A percentile compares a stretch with the other conserved stretches of the same genome.
Conservation (phyloP, 2,797 vertebrate species). For the Parauchenoglanis ngamensis region DNA sequence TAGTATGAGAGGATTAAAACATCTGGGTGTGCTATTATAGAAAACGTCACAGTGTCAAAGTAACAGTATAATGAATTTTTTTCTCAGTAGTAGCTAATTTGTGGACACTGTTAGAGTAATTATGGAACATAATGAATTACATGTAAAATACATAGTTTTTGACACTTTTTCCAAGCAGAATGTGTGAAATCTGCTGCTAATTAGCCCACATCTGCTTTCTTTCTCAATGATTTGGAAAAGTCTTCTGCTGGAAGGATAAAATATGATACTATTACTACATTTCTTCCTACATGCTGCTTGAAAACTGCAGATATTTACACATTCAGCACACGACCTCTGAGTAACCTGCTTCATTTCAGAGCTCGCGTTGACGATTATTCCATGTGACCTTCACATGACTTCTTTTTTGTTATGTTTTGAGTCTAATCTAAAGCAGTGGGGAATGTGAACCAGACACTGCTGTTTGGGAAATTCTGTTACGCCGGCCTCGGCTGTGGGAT, state of each 20-base stretch:
- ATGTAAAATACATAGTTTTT: background rate
- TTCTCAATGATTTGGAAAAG: background rate
- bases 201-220: constrained; percentile 5
- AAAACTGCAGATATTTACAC: background rate
- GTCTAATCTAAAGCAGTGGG: background rate
- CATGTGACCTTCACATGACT: background rate
- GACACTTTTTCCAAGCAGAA: background rate
- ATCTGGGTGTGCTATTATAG: background rate
- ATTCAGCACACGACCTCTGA: background rate
- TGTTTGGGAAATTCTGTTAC: background rate
- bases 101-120: background rate
- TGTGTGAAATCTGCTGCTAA: background rate
- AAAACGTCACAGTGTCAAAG: background rate
- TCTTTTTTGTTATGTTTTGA: background rate
- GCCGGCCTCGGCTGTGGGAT: background rate
- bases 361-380: background rate
- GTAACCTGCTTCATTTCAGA: background rate
- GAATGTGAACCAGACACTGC: background rate
- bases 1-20: too few relatives aligned
- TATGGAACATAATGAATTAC: too few relatives aligned
- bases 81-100: background rate
- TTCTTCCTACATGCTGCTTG: background rate
- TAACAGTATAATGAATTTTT: background rate
- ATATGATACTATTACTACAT: background rate
- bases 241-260: background rate